These are phyloP conservation scores for Meloidogyne chitwoodi DNA, from an alignment of 1,140 invertebrate genomes.

Conservation along the genomic window DNA sequence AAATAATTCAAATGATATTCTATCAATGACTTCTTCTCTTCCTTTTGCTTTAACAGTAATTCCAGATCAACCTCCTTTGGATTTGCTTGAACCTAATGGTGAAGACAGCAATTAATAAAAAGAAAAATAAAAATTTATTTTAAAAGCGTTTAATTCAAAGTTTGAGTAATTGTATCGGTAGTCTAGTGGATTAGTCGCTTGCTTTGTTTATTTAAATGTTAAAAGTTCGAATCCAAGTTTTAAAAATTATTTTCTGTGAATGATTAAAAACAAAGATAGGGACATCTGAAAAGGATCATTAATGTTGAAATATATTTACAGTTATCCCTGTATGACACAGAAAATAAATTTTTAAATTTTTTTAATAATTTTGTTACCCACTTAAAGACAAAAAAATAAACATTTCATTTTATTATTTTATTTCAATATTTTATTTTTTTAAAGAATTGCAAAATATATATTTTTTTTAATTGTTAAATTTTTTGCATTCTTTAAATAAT, in stretches of 20 bases:
- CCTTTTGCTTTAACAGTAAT: neutral
- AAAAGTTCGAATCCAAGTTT: neutral
- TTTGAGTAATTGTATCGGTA: neutral
- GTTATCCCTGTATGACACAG: neutral
- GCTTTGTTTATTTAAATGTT: neutral
- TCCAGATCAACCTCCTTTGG: slow-evolving; percentile 15
- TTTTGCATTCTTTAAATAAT: neutral
- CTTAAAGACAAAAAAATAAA: neutral
- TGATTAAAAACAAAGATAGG: neutral
- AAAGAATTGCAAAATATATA: neutral
- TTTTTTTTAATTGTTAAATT: neutral
- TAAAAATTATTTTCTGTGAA: neutral
- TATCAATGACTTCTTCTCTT: neutral
- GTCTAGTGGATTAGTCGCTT: neutral
- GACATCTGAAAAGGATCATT: neutral
- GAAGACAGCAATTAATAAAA: neutral
- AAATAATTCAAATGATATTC: neutral
- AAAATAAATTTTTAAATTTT: neutral
- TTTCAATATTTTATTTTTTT: neutral
- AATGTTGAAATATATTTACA: neutral
- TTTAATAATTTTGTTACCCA: neutral
- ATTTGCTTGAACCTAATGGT: slow-evolving; percentile 9
- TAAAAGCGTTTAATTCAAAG: neutral
- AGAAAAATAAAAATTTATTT: neutral
- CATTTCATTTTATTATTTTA: neutral